phyloP scores from a whole-genome alignment of 2,797 vertebrate genomes.

The Sebastes dallii region DNA sequence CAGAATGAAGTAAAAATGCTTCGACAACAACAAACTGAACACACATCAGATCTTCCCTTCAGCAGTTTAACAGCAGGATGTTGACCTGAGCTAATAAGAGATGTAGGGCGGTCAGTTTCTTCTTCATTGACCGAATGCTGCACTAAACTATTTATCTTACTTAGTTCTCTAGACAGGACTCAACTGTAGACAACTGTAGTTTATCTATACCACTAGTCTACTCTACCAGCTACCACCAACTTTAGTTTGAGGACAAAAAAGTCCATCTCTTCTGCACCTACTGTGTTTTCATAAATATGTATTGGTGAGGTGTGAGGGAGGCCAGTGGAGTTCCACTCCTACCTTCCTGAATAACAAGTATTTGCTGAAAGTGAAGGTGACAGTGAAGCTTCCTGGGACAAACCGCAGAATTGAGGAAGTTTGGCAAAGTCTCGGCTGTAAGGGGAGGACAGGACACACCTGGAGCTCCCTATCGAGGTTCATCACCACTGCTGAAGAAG shows the following conservation, averaged over 20 bases:
- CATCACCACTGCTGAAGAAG: neutral
- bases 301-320: neutral
- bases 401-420: neutral
- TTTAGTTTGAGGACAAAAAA: neutral
- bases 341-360: neutral
- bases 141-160: too few species aligned
- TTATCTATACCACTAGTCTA: neutral
- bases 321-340: neutral
- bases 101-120: neutral
- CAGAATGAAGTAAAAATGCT: neutral
- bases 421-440: neutral
- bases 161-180: too few species aligned
- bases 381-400: neutral
- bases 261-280: neutral
- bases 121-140: too few species aligned
- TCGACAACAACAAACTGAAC: neutral
- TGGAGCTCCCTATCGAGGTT: neutral
- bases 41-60: neutral
- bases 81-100: neutral
- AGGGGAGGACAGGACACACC: neutral
- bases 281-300: slow-evolving; percentile 9
- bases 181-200: too few species aligned
- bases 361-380: neutral
- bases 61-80: neutral
- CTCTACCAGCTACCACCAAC: neutral